A percentile compares a stretch with the other conserved stretches of the same genome.
phyloP scores from a whole-genome alignment of 2,797 vertebrate genomes.

The Limosa lapponica region DNA sequence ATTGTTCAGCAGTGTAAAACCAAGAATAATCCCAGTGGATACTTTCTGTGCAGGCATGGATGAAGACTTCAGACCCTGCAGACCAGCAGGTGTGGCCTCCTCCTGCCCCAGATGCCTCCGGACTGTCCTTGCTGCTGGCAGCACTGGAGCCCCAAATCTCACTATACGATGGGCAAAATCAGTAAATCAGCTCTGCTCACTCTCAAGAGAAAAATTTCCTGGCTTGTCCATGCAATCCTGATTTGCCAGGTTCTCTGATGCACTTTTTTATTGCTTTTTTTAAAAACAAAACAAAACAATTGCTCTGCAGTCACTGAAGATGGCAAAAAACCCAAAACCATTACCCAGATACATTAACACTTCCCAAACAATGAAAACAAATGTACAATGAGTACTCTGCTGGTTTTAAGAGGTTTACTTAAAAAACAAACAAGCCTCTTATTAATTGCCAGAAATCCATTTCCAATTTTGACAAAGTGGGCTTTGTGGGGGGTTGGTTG shows the following conservation, averaged over 20 bases:
- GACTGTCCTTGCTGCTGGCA: background rate
- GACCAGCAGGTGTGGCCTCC: background rate
- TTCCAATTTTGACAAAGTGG: background rate
- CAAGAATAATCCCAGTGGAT: background rate
- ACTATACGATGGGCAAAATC: background rate
- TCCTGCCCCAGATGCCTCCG: background rate
- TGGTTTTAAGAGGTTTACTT: background rate
- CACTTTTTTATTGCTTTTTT: background rate
- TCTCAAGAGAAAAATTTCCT: background rate
- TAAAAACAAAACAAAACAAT: background rate
- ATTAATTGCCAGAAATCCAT: background rate
- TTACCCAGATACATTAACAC: background rate
- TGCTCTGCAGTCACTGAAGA: background rate
- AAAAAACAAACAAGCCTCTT: background rate
- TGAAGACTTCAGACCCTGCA: background rate
- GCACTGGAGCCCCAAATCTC: background rate
- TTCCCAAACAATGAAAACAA: background rate
- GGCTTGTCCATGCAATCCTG: fast-evolving
- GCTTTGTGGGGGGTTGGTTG: background rate
- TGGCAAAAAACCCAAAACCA: background rate
- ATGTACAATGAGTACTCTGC: background rate
- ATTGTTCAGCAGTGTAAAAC: background rate
- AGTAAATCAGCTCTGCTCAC: background rate
- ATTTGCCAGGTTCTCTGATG: background rate
- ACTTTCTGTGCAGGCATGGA: background rate